phyloP scores from a whole-genome alignment of 1,140 invertebrate species.

The Drosophila kurseongensis region DNA sequence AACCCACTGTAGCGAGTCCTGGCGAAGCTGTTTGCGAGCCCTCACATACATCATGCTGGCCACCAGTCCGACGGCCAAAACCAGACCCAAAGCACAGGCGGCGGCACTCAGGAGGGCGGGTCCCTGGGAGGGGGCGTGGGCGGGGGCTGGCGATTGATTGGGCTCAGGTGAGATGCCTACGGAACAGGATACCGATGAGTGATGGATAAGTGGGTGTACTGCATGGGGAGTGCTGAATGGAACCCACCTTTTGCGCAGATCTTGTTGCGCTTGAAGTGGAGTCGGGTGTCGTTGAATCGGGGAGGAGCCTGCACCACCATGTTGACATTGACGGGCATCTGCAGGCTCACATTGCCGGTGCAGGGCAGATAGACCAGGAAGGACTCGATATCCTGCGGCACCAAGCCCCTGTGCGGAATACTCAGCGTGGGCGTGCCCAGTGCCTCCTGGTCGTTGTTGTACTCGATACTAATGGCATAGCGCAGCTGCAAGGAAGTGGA shows the following conservation, averaged over 20 bases:
- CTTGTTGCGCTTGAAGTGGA: constrained; percentile 94
- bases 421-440: constrained; percentile 91
- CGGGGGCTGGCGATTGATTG: constrained; percentile 81
- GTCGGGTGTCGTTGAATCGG: constrained; percentile 88
- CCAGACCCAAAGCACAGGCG: constrained; percentile 91
- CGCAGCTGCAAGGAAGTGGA: constrained; percentile 86
- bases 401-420: constrained; percentile 90
- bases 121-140: constrained; percentile 81
- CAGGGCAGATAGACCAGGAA: constrained; percentile 91
- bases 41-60: constrained; percentile 91
- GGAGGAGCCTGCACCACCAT: constrained; percentile 89
- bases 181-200: constrained; percentile 14
- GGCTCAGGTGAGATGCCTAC: constrained; percentile 80
- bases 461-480: constrained; percentile 91
- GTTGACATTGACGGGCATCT: constrained; percentile 92
- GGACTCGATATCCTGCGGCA: constrained; percentile 90
- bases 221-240: background rate
- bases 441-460: constrained; percentile 89
- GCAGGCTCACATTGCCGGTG: constrained; percentile 87
- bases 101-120: constrained; percentile 86
- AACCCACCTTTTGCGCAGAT: constrained; percentile 92
- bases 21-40: constrained; percentile 90
- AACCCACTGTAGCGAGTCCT: constrained; percentile 91
- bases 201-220: constrained; percentile 10
- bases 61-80: constrained; percentile 89